Evolutionary conservation across 1,140 invertebrate species (phyloP), one percentile per base, ranked within the genome.

Genomic region (Coboldia fuscipes): DNA sequence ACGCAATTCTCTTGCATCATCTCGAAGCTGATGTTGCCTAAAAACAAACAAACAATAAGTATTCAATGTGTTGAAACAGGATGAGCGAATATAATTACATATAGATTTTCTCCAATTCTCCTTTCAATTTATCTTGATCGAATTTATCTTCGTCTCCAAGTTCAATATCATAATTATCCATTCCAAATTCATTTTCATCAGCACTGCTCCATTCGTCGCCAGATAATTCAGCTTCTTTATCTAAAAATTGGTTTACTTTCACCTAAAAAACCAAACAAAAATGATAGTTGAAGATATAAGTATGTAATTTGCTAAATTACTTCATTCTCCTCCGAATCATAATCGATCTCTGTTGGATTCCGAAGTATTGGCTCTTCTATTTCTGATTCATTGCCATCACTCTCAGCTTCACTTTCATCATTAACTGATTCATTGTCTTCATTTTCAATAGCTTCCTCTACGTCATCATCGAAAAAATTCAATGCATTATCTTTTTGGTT

Each of bases 141-240:
- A 77, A 64, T 22, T 69, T 51, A 38, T 83, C 79, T 12, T 62
- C 57, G 44, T 82, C 78, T 4, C 66, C 76, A 38, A 66, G 61
- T 48, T 82, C 77, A 20, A 60, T 50, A 40, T 82, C 76, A 31
- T 78, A 58, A 26, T 60, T 55, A 48, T 82, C 70, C 42, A 76
- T 48, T 33, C 60, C 70, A 32, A 62, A 65, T 46, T 82, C 77
- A 44, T 81, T 73, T 48, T 82, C 77, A 43, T 77, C 75, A 0
- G 61, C 75, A 32, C 72, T 75, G 8, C 63, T 71, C 60, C 65
- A 72, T 33, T 81, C 77, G 2, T 72, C 76, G 45, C 79, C 82
- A 4, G 78, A 82, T 1, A 86, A 51, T 48, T 85, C 81, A 0
- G 82, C 82, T 57, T 86, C 82, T 13, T 70, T 62, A 32, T 86